phyloP scores from a whole-genome alignment of 2,113 vertebrate genomes.

The Pluvialis apricaria region DNA sequence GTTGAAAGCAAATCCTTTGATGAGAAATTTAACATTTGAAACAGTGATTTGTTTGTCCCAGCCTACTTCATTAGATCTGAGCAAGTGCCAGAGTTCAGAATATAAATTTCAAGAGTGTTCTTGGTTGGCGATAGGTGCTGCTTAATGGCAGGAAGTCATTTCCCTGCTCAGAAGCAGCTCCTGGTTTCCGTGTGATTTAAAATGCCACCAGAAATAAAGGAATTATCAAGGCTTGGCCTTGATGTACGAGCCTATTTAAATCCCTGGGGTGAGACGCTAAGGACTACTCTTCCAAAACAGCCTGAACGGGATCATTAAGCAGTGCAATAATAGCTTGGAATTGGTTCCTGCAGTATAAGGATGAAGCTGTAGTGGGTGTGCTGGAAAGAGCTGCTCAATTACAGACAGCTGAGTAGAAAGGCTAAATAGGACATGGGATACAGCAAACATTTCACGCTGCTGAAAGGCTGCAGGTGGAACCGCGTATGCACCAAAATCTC shows the following conservation, averaged over 20 bases:
- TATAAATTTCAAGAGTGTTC: conserved; percentile 31
- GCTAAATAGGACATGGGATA: background rate
- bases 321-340: conserved; percentile 56
- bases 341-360: background rate
- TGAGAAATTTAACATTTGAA: background rate
- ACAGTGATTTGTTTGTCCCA: conserved; percentile 21
- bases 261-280: conserved; percentile 54
- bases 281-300: conserved; percentile 65
- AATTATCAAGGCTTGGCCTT: conserved; percentile 65
- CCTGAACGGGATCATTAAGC: conserved; percentile 64
- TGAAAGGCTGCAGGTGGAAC: background rate
- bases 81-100: conserved; percentile 2
- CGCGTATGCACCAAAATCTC: background rate
- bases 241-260: conserved; percentile 67
- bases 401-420: background rate
- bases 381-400: conserved; percentile 27
- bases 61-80: background rate
- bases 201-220: conserved; percentile 62
- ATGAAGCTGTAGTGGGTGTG: conserved; percentile 36
- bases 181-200: conserved; percentile 54
- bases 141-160: conserved; percentile 40
- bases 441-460: background rate
- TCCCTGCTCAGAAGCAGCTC: conserved; percentile 32
- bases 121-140: background rate
- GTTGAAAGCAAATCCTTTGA: background rate